A percentile compares a stretch with the other conserved stretches of the same genome.
These are phyloP conservation scores for Vollenhovia emeryi DNA, from an alignment of 1,140 invertebrate species.

Conservation along the genomic window DNA sequence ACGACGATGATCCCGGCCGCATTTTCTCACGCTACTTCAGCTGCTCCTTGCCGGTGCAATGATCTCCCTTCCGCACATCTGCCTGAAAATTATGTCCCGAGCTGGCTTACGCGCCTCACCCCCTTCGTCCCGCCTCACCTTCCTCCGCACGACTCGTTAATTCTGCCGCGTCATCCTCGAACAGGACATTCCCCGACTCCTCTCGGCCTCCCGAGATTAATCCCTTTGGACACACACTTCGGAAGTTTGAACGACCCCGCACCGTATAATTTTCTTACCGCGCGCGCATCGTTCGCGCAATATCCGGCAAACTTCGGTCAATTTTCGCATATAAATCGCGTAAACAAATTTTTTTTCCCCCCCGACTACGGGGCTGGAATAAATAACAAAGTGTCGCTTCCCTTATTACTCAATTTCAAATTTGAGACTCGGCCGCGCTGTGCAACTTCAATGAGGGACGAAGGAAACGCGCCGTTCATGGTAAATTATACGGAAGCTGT, in stretches of 20 bases:
- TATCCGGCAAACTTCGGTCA: neutral
- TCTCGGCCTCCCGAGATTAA: constrained; percentile 26
- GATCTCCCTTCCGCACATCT: constrained; percentile 72
- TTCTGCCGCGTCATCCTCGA: constrained; percentile 37
- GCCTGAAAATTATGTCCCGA: constrained; percentile 71
- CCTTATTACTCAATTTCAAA: neutral
- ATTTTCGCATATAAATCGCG: neutral
- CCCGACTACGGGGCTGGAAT: neutral
- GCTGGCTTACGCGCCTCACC: constrained; percentile 43
- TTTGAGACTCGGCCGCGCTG: neutral
- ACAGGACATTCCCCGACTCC: neutral
- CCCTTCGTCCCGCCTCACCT: neutral
- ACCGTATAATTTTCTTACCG: neutral
- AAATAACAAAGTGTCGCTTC: neutral
- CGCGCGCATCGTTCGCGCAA: neutral
- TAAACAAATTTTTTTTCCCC: neutral
- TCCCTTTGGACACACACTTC: neutral
- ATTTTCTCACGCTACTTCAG: constrained; percentile 80
- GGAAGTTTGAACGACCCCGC: neutral
- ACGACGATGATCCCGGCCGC: constrained; percentile 62
- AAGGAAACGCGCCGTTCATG: neutral
- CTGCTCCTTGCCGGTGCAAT: constrained; percentile 71
- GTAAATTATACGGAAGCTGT: neutral
- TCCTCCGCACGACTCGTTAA: neutral
- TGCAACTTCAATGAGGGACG: neutral